phyloP scores from a whole-genome alignment of 2,113 vertebrate genomes.

The Phalacrocorax pelagicus region DNA sequence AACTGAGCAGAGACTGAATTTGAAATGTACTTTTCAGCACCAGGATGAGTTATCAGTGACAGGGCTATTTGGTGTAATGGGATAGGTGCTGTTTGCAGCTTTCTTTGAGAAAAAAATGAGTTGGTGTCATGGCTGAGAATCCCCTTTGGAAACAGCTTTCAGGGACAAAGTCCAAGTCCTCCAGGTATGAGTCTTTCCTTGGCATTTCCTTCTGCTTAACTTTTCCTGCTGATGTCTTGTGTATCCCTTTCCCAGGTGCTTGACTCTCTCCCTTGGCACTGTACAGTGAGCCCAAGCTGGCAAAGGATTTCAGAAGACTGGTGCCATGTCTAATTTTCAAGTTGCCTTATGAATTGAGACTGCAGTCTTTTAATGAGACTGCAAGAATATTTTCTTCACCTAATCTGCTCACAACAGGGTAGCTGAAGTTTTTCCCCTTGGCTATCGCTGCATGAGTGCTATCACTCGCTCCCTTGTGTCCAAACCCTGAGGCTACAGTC shows the following conservation, averaged over 20 bases:
- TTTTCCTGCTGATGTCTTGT: not conserved
- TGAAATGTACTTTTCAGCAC: not conserved
- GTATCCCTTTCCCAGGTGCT: not conserved
- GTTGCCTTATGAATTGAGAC: not conserved
- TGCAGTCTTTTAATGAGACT: not conserved
- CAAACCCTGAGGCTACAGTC: not conserved
- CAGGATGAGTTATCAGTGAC: not conserved
- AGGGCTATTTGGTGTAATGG: not conserved
- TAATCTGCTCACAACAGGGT: not conserved
- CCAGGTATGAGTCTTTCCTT: not conserved
- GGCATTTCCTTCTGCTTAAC: not conserved
- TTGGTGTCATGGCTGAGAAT: not conserved
- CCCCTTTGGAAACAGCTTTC: not conserved
- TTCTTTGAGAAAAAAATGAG: not conserved
- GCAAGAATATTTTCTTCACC: not conserved
- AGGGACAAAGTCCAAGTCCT: not conserved
- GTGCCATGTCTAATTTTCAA: not conserved
- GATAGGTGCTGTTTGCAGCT: not conserved
- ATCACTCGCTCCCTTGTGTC: not conserved
- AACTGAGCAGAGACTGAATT: not conserved
- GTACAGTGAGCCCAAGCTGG: not conserved
- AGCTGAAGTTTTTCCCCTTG: not conserved
- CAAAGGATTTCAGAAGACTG: not conserved
- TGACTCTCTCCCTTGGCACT: not conserved
- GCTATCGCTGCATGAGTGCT: not conserved